Base-by-base conservation (phyloP, 2,113 vertebrate species). In the Pica pica region DNA sequence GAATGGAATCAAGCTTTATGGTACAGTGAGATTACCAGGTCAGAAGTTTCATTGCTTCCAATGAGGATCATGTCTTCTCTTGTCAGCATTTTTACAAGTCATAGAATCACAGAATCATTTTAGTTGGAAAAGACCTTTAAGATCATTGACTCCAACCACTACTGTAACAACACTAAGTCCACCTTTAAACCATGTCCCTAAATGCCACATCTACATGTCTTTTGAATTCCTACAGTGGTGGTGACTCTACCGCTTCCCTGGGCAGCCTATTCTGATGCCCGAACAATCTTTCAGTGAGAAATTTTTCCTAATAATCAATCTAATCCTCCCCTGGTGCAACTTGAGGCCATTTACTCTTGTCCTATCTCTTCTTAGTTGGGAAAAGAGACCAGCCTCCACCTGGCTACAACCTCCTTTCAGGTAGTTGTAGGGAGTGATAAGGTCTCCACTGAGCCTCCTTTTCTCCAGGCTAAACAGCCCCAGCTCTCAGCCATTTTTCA, bases 371-470 rank as follows among this genome's bases (percentile, higher is more conserved):
- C 9, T 52, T 31, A 47, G 3, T 8, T 52, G 26, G 7, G 20
- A 76, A 37, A 70, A 75, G 7, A 47, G 35, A 30, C 8, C 1
- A 4, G n/a, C 5, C 1, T 7, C 19, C 9, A 33, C 5, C 33
- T 50, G 2, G 0, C 13, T 41, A 12, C 3, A n/a, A 2, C 10
- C 17, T 33, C 30, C 33, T 83, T 42, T 47, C 35, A 50, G 22
- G 33, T 0, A 71, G 15, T 0, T 57, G 10, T 18, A 52, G 30
- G 50, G 21, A 27, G 22, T 1, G 0, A 10, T 11, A 16, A 60
- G 30, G 17, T 60, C 8, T 68, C 30, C 39, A 12, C 16, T 70
- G 5, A 50, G 9, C 22, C 13, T 80, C 14, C 33, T 65, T 23
- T 91, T 21, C 50, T 87, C 33, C 35, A 70, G 21, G 0, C 1